Percentiles rank a stretch among this genome's conserved stretches.
These are phyloP conservation scores for Napeogenes inachia DNA, from an alignment of 2,888 invertebrate genomes.

Conservation along the genomic window DNA sequence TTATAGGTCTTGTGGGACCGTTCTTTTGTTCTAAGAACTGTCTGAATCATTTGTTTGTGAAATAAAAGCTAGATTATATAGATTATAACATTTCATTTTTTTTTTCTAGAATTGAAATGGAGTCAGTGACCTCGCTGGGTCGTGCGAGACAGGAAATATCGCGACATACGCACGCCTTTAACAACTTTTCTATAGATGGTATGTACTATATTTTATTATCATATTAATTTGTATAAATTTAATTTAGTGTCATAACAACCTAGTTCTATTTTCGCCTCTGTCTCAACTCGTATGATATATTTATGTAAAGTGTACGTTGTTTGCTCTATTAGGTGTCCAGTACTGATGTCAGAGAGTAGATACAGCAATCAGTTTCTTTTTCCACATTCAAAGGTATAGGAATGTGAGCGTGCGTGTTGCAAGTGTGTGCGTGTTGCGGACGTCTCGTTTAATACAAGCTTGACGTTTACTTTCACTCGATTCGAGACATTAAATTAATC, in stretches of 20 bases:
- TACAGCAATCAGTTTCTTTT: slow-evolving; percentile 73
- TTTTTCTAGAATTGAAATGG: slow-evolving; percentile 82
- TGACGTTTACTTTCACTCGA: slow-evolving; percentile 45
- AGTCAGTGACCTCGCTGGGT: slow-evolving; percentile 83
- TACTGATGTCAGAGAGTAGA: slow-evolving; percentile 76
- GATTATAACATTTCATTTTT: slow-evolving; percentile 10
- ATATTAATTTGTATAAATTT: not conserved
- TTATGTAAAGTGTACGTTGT: slow-evolving; percentile 62
- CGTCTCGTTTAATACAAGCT: slow-evolving; percentile 44
- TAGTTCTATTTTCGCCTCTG: not conserved
- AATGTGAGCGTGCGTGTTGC: slow-evolving; percentile 71
- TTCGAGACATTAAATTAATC: slow-evolving; percentile 9
- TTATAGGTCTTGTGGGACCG: no score
- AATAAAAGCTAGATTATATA: not conserved
- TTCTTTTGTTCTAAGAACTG: no score
- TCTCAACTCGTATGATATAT: slow-evolving; percentile 18
- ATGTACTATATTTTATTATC: slow-evolving; percentile 30
- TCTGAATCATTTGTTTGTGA: no score
- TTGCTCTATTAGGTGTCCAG: slow-evolving; percentile 74
- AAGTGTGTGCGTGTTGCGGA: slow-evolving; percentile 61
- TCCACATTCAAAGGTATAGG: slow-evolving; percentile 75
- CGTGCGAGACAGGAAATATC: slow-evolving; percentile 71
- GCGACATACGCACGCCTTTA: slow-evolving; percentile 60
- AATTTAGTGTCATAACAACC: not conserved
- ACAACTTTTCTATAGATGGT: slow-evolving; percentile 71